phyloP scores from a whole-genome alignment of 2,888 invertebrate genomes.

The Metellina segmentata region DNA sequence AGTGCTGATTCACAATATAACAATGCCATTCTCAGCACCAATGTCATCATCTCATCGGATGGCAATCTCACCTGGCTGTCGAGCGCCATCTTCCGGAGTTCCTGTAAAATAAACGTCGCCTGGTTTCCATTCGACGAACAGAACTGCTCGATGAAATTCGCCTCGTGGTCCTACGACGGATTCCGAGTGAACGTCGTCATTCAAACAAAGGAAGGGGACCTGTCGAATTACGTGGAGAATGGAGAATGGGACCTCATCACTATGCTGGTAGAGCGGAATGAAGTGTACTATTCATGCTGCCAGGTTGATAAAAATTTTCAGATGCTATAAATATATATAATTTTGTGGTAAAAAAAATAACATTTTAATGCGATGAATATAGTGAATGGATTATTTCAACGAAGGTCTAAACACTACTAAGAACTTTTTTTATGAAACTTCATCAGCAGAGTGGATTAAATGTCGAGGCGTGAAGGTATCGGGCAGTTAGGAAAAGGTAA shows the following conservation, averaged over 20 bases:
- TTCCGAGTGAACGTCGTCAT: constrained; percentile 81
- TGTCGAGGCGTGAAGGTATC: too few relatives aligned
- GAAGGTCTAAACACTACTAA: too few relatives aligned
- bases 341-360: too few relatives aligned
- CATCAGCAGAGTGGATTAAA: too few relatives aligned
- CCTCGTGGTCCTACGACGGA: constrained; percentile 83
- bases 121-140: constrained; percentile 85
- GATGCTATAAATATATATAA: too few relatives aligned
- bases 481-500: too few relatives aligned
- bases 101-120: constrained; percentile 83
- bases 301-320: constrained; percentile 78
- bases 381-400: too few relatives aligned
- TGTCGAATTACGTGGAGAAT: constrained; percentile 83
- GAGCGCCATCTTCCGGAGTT: constrained; percentile 83
- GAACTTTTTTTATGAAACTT: too few relatives aligned
- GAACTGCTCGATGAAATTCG: constrained; percentile 83
- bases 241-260: constrained; percentile 84
- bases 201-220: constrained; percentile 82
- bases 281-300: constrained; percentile 83
- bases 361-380: too few relatives aligned
- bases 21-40: constrained; percentile 83
- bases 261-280: constrained; percentile 82
- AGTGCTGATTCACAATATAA: constrained; percentile 84
- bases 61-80: constrained; percentile 84
- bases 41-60: constrained; percentile 83